Base-by-base conservation (phyloP, 2,888 invertebrate species). In the Cheilosia impressa region DNA sequence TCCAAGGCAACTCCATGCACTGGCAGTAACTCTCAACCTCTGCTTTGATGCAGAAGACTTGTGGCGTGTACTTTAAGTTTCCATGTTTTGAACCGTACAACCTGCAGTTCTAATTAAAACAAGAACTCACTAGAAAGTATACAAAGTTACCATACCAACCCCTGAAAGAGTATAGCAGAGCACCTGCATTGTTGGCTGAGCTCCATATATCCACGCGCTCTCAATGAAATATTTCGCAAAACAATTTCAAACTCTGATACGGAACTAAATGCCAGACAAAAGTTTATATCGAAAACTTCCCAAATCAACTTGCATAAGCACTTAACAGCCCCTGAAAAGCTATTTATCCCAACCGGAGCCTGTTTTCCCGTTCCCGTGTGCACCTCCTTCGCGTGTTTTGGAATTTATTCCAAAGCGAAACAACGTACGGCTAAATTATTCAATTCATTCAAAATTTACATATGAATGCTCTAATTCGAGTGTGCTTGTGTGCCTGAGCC, bases 391-490 rank as follows among this genome's bases (percentile, higher is more conserved):
- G 57, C 57, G 52, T 71, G 53, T 66, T 62, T 76, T 15, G 66
- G 47, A 76, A 81, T 68, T 62, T 68, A 57, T 81, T 71, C 47
- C 17, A 58, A 78, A 47, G 50, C 73, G 69, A 84, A 79, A 79
- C 84, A 84, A 53, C 52, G 80, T 69, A 63, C 80, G 71, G 38
- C 68, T 85, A 80, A 76, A 66, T 80, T 81, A 81, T 85, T 81
- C 81, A 85, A 72, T 85, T 81, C 77, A 77, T 85, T 72, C 72
- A 72, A 62, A 85, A 85, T 85, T 85, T 85, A 77, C 85, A 85
- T 85, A 81, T 85, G 81, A 85, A 85, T 85, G 76, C 77, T 72
- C 66, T 62, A 75, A 71, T 76, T 85, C 68, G 58, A 68, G 77
- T 69, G 53, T 68, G 38, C 52, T 71, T 66, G 43, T 38, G 22